phyloP scores from a whole-genome alignment of 2,888 invertebrate genomes.

The Ochropleura leucogaster region DNA sequence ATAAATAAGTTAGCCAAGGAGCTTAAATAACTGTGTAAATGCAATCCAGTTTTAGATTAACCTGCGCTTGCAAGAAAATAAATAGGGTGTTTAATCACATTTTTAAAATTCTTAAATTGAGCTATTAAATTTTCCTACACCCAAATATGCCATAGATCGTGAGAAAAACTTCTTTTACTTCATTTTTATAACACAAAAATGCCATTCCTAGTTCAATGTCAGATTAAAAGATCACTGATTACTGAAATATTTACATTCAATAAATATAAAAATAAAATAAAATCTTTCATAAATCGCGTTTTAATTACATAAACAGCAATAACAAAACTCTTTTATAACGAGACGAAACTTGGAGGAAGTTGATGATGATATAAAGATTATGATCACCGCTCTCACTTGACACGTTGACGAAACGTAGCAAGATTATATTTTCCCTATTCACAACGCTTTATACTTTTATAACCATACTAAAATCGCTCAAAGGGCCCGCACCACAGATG shows the following conservation, averaged over 20 bases:
- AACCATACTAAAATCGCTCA: slow-evolving; percentile 57
- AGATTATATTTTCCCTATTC: slow-evolving; percentile 38
- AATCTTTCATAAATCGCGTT: slow-evolving; percentile 37
- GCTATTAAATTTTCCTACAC: slow-evolving; percentile 22
- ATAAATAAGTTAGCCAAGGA: background rate
- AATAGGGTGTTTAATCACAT: background rate
- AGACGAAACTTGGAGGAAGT: slow-evolving; percentile 50
- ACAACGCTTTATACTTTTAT: slow-evolving; percentile 48
- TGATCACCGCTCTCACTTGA: slow-evolving; percentile 49
- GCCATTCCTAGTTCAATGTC: slow-evolving; percentile 29
- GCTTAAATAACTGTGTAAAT: background rate
- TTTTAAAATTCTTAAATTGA: slow-evolving; percentile 15
- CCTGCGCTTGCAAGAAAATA: background rate
- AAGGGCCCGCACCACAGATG: slow-evolving; percentile 55
- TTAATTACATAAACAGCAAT: slow-evolving; percentile 50
- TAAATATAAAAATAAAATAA: slow-evolving; percentile 47
- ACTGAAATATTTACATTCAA: slow-evolving; percentile 43
- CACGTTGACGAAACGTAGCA: slow-evolving; percentile 52
- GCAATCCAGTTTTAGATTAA: background rate
- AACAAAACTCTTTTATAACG: slow-evolving; percentile 38
- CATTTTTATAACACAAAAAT: slow-evolving; percentile 31
- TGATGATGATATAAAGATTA: slow-evolving; percentile 63
- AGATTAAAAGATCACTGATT: slow-evolving; percentile 48
- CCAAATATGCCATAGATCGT: slow-evolving; percentile 34
- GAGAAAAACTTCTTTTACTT: slow-evolving; percentile 50